phyloP scores from a whole-genome alignment of 2,888 invertebrate species.

The Protodeltote pygarga region DNA sequence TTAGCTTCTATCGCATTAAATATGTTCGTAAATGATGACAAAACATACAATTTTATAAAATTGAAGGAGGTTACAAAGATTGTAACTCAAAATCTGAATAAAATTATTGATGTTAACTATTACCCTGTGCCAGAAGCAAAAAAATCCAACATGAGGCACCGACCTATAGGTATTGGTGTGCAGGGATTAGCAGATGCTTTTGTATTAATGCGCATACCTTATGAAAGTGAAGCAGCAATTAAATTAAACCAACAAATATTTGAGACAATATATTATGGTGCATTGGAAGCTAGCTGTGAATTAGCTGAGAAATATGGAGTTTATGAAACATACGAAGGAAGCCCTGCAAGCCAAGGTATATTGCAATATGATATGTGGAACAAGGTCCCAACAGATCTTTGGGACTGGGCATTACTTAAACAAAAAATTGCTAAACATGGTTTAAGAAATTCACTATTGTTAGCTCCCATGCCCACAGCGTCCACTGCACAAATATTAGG shows the following conservation, averaged over 20 bases:
- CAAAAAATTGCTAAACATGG: conserved; percentile 95
- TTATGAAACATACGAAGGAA: conserved; percentile 96
- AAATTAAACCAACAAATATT: conserved; percentile 97
- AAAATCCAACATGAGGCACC: conserved; percentile 94
- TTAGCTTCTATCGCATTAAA: conserved; percentile 98
- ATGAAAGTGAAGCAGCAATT: conserved; percentile 95
- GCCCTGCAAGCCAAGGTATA: conserved; percentile 97
- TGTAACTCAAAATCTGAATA: conserved; percentile 96
- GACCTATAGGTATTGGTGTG: conserved; percentile 97
- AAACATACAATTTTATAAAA: conserved; percentile 94
- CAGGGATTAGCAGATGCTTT: conserved; percentile 99
- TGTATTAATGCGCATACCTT: conserved; percentile 96
- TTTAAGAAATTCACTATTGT: conserved; percentile 95
- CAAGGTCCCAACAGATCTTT: conserved; percentile 93
- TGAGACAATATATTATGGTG: conserved; percentile 99
- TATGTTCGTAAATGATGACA: conserved; percentile 94
- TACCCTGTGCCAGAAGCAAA: conserved; percentile 97
- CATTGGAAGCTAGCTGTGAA: conserved; percentile 98
- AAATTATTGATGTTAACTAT: conserved; percentile 98
- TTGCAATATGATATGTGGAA: conserved; percentile 99
- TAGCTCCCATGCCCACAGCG: conserved; percentile 99
- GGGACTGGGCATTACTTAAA: conserved; percentile 96
- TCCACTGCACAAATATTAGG: conserved; percentile 99
- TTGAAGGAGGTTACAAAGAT: conserved; percentile 95
- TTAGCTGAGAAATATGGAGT: conserved; percentile 93